Percentiles rank a stretch among this genome's conserved stretches.
Conservation (phyloP, 2,888 invertebrate species). For the Chesias legatella region DNA sequence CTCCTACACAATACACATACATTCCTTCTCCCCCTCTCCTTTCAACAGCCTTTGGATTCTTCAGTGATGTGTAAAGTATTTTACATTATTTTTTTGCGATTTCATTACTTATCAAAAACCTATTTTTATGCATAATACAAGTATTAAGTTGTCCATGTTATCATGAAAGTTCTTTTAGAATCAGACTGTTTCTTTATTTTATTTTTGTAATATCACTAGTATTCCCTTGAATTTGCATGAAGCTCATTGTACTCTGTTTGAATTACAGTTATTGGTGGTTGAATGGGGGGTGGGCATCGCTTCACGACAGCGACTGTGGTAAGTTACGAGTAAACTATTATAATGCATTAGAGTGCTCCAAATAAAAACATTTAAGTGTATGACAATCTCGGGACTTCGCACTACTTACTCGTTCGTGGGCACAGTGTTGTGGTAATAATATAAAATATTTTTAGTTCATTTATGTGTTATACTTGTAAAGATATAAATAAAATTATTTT, state of each 20-base stretch:
- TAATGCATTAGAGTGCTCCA: conserved; percentile 62
- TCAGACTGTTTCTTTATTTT: too few species aligned
- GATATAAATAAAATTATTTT: conserved; percentile 39
- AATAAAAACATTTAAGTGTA: conserved; percentile 10
- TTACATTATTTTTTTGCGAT: conserved; percentile 35
- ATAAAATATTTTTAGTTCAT: conserved; percentile 19
- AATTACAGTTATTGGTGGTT: conserved; percentile 63
- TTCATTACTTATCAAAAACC: conserved; percentile 19
- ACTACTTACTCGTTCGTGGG: conserved; percentile 19
- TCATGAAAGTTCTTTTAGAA: too few species aligned
- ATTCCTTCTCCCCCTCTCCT: conserved; percentile 26
- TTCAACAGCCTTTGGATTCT: conserved; percentile 47
- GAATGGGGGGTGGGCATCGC: conserved; percentile 23
- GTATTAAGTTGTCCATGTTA: too few species aligned
- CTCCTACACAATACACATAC: conserved; percentile 26
- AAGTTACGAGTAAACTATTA: conserved; percentile 64
- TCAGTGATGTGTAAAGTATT: conserved; percentile 73
- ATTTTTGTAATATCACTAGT: too few species aligned
- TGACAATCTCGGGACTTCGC: conserved; percentile 9
- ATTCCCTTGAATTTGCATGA: too few species aligned
- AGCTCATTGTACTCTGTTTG: conserved; percentile 11
- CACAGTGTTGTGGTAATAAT: conserved; percentile 39
- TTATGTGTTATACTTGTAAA: conserved; percentile 45
- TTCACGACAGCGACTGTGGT: conserved; percentile 47
- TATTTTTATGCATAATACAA: conserved; percentile 17